phyloP scores from a whole-genome alignment of 2,797 vertebrate genomes.

The Gymnothorax javanicus region DNA sequence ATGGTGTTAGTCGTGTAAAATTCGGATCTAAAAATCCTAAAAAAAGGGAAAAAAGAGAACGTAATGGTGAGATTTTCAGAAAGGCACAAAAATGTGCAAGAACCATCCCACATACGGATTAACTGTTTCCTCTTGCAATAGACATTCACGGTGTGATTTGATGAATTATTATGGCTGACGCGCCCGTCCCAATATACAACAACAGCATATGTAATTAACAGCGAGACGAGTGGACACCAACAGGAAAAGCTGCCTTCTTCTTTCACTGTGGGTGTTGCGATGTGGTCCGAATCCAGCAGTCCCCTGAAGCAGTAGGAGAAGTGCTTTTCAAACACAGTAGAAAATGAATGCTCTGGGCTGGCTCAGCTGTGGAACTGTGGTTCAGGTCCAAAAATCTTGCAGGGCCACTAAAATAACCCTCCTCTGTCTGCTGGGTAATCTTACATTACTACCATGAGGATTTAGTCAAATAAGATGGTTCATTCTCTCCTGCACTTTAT shows the following conservation, averaged over 20 bases:
- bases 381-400: not conserved
- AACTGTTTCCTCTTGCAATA: not conserved
- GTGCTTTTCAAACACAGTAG: not conserved
- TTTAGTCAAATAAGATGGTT: not conserved
- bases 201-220: not conserved
- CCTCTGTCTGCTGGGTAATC: not conserved
- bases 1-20: not conserved
- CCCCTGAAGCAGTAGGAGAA: not conserved
- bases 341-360: not conserved
- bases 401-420: not conserved
- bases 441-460: not conserved
- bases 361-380: not conserved
- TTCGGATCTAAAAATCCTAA: not conserved
- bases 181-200: not conserved
- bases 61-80: not conserved
- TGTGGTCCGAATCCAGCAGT: not conserved
- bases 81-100: not conserved
- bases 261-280: not conserved
- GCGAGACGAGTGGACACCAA: not conserved
- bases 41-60: not conserved
- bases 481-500: not conserved
- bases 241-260: not conserved
- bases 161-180: not conserved
- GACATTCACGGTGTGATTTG: not conserved
- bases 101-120: not conserved